These are phyloP conservation scores for Rhynchopsitta pachyrhyncha DNA, from an alignment of 2,113 vertebrate species.

Conservation along the genomic window DNA sequence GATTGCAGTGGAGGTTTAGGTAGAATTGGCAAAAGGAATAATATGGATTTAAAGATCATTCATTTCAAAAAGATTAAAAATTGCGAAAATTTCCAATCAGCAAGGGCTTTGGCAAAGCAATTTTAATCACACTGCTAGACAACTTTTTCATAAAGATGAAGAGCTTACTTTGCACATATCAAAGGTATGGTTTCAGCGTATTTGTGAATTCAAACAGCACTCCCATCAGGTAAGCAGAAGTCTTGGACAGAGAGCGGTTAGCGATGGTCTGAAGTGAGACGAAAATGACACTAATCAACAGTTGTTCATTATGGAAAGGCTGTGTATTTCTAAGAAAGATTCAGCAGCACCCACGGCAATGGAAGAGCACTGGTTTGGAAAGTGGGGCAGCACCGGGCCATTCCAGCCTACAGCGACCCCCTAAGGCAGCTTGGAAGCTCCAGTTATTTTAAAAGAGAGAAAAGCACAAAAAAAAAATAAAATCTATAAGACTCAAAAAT, in stretches of 20 bases:
- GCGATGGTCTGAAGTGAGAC: neutral
- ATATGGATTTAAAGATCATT: neutral
- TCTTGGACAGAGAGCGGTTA: fast-evolving
- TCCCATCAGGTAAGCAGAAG: neutral
- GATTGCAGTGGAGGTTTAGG: neutral
- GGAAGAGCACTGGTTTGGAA: neutral
- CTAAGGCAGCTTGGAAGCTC: neutral
- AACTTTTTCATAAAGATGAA: neutral
- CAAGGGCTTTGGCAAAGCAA: neutral
- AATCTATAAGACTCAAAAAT: neutral
- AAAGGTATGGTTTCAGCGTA: neutral
- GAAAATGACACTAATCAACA: neutral
- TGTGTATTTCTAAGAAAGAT: neutral
- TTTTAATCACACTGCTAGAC: neutral
- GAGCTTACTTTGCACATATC: neutral
- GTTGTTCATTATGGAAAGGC: neutral
- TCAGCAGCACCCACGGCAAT: neutral
- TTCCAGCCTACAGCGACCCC: neutral
- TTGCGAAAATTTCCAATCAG: neutral
- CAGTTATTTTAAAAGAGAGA: neutral
- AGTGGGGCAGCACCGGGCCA: neutral
- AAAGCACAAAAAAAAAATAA: neutral
- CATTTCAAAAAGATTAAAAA: neutral
- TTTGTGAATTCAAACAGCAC: neutral
- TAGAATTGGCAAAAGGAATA: neutral